A percentile compares a stretch with the other conserved stretches of the same genome.
Evolutionary conservation across 2,113 vertebrate species (phyloP).

Genomic region (Crotalus horridus): DNA sequence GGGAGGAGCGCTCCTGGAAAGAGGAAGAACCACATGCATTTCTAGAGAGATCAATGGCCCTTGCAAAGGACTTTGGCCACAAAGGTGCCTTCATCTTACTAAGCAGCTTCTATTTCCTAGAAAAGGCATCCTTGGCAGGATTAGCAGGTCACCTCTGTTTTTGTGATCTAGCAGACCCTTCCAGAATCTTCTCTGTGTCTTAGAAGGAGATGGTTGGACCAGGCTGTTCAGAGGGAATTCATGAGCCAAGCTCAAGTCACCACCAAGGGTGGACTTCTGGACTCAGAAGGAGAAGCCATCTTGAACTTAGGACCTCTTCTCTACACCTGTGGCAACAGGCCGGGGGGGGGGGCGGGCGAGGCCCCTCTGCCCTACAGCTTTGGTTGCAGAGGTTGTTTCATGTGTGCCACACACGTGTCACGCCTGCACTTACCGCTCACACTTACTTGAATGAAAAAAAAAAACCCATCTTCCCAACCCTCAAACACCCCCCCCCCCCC

Average conservation of each 20-base stretch:
- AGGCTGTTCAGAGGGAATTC: background rate
- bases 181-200: fast-evolving
- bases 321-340: background rate
- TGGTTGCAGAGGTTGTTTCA: background rate
- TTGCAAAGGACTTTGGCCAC: background rate
- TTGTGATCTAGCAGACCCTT: background rate
- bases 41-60: background rate
- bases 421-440: background rate
- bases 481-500: too few relatives aligned
- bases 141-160: background rate
- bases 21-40: background rate
- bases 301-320: too few relatives aligned
- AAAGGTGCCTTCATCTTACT: background rate
- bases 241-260: too few relatives aligned
- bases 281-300: background rate
- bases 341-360: background rate
- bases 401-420: background rate
- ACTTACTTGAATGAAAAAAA: background rate
- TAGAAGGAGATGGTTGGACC: background rate
- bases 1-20: too few relatives aligned
- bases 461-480: background rate
- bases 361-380: background rate
- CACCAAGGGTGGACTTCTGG: background rate
- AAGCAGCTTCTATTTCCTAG: background rate
- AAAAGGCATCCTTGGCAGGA: background rate